Conservation (phyloP, 2,113 vertebrate species). For the Onychostruthus taczanowskii region DNA sequence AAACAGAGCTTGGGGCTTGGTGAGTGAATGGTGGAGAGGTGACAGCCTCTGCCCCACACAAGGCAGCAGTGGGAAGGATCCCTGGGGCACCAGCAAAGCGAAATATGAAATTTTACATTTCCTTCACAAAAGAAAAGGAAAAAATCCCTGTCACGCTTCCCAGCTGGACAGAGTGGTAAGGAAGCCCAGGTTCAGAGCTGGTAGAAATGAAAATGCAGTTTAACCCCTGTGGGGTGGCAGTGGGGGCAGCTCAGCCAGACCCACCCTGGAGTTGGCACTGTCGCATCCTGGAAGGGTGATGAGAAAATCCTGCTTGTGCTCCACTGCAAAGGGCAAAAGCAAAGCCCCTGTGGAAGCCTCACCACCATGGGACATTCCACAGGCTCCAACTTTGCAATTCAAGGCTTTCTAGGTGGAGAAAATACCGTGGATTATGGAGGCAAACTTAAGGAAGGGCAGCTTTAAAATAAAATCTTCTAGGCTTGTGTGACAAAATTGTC, state of each 20-base stretch:
- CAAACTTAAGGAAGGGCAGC: background rate
- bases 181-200: background rate
- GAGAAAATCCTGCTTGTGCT: too few relatives aligned
- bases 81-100: rapidly evolving
- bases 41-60: background rate
- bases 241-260: background rate
- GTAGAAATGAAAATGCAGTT: background rate
- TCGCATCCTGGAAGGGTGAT: rapidly evolving
- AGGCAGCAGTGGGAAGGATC: background rate
- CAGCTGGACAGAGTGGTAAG: background rate
- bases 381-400: background rate
- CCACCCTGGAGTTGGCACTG: background rate
- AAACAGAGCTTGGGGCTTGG: background rate
- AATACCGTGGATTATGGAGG: background rate
- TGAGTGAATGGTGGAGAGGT: background rate
- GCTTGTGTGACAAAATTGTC: background rate
- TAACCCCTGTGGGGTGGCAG: rapidly evolving
- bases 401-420: background rate
- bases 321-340: background rate
- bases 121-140: background rate
- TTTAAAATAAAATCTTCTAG: background rate
- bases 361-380: rapidly evolving
- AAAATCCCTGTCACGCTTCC: rapidly evolving
- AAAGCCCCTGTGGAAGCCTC: background rate
- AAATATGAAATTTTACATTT: background rate